Conservation (phyloP, 2,797 vertebrate genomes). For the Alfaro cultratus region DNA sequence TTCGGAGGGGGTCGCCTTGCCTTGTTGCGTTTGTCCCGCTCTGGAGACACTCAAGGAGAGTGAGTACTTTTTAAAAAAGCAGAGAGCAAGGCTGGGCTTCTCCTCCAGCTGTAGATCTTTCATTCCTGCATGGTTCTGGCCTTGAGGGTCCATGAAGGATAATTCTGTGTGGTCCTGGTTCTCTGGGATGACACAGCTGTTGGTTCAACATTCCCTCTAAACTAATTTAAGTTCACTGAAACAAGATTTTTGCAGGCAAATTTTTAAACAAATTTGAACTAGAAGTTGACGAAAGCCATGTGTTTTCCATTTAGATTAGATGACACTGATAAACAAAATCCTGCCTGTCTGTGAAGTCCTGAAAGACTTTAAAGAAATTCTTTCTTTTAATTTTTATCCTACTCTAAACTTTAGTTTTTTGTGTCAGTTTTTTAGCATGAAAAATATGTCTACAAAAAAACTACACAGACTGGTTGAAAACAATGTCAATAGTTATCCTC, state of each 20-base stretch:
- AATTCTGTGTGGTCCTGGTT: slow-evolving; percentile 70
- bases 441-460: slow-evolving; percentile 10
- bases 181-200: slow-evolving; percentile 59
- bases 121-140: slow-evolving; percentile 62
- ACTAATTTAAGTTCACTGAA: slow-evolving; percentile 22
- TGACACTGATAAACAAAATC: slow-evolving; percentile 51
- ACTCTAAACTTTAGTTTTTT: slow-evolving; percentile 5
- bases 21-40: slow-evolving; percentile 74
- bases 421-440: slow-evolving; percentile 14
- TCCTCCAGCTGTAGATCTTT: slow-evolving; percentile 69
- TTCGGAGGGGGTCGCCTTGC: slow-evolving; percentile 59
- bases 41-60: slow-evolving; percentile 77
- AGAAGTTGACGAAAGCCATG: slow-evolving; percentile 21
- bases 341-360: slow-evolving; percentile 51
- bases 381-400: background rate
- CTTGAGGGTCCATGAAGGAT: slow-evolving; percentile 72
- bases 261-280: slow-evolving; percentile 24
- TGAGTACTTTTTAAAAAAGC: slow-evolving; percentile 67
- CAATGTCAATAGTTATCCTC: slow-evolving; percentile 24
- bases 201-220: slow-evolving; percentile 45
- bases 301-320: slow-evolving; percentile 50
- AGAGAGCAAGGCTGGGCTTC: slow-evolving; percentile 68
- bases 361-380: slow-evolving; percentile 15
- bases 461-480: background rate
- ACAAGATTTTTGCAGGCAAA: slow-evolving; percentile 23